Evolutionary conservation across 2,888 invertebrate species (phyloP), one percentile per base, ranked within the genome.

Genomic region (Nymphalis polychloros): DNA sequence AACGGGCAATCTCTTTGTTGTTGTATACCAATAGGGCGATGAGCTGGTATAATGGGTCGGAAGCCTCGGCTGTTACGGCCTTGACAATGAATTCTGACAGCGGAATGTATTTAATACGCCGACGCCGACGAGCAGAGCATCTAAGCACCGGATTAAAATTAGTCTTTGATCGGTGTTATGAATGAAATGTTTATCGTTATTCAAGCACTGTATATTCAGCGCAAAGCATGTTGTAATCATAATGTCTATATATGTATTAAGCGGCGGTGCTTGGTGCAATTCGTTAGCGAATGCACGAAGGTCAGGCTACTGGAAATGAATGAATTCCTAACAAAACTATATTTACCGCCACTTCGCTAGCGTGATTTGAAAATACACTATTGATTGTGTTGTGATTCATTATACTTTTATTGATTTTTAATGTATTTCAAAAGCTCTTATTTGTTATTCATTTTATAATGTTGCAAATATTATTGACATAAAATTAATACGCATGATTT

Each of bases 271-370:
- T 53, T 53, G 27, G 35, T 57, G 48, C 52, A 59, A 20, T 50
- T 52, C 19, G 61, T 59, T 63, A 23, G 35, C 59, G 61, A 47
- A 60, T 52, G 61, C 55, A 27, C 23, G 61, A 70, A 70, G 67
- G 67, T 49, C 64, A 23, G 46, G 41, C 20, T 61, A 52, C 69
- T 57, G 41, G 27, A 49, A 64, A 64, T 70, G 63, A 70, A 70
- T 67, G 67, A 70, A 70, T 64, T 52, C 50, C 61, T 64, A 70
- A 64, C 70, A 67, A 41, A 57, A 46, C 63, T 70, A 61, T 61
- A 70, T 64, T 62, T 70, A 67, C 59, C 67, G 31, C 49, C 23
- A 27, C 17, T 13, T n/a, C 27, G 48, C 23, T 35, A 35, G 16
- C 20, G 27, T 61, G n/a, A 35, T 61, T 61, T 35, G 16, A 23